Evolutionary conservation across 2,797 vertebrate genomes (phyloP), one percentile per base, ranked within the genome.

Genomic region (Eurystomus glaucurus): DNA sequence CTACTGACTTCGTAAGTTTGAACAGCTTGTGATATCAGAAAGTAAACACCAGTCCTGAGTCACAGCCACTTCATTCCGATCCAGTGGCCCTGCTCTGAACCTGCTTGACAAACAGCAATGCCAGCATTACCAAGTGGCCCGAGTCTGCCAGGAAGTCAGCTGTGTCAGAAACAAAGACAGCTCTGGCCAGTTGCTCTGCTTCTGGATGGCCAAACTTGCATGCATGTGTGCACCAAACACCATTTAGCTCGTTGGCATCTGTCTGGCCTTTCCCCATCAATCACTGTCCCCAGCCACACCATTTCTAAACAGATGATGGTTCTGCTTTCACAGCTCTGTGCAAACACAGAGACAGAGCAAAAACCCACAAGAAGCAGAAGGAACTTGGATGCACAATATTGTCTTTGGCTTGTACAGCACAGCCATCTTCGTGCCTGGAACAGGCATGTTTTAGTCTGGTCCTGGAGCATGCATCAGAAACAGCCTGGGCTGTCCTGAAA

Each of bases 281-380:
- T 54, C 70, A 50, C 29, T 52, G 16, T n/a, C 46, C 22, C 60
- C n/a, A 82, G 54, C 25, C 54, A 68, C 62, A n/a, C 8, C 10
- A 81, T 69, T 94, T 93, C 65, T 60, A 78, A 88, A 84, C 20
- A 89, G 61, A 68, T 13, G 37, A 33, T 68, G 10, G 12, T 85
- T 90, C 54, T 79, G 62, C 43, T 43, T 39, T 68, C 4, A 1
- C 85, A 46, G 79, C 45, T 77, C 60, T 62, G 64, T 48, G 48
- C 80, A 90, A 95, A 79, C 48, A 82, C 8, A 35, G 69, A 69
- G 31, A 54, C 46, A 50, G 20, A 33, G 31, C n/a, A 78, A 75
- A 91, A 82, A 11, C 23, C 39, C 69, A 66, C 76, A 94, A 68
- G 41, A 93, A 92, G 69, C 33, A 92, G 57, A 71, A 89, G 16